A percentile compares a stretch with the other conserved stretches of the same genome.
Evolutionary conservation across 2,113 vertebrate genomes (phyloP).

Genomic region (Anoura caudifer): DNA sequence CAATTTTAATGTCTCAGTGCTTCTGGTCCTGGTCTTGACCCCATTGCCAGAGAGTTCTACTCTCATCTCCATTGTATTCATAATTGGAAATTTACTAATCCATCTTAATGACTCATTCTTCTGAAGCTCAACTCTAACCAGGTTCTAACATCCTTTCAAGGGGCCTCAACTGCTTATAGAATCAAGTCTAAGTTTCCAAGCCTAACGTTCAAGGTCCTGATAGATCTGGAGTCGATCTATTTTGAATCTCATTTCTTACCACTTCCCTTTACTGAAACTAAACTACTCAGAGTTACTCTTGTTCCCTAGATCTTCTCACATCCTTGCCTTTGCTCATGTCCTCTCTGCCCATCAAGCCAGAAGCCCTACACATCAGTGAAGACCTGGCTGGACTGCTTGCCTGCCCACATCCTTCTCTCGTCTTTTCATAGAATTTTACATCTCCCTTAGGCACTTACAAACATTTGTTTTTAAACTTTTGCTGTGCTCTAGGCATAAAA

Average conservation of each 20-base stretch:
- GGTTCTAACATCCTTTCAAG: background rate
- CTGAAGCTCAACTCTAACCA: background rate
- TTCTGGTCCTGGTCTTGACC: background rate
- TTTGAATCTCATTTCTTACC: background rate
- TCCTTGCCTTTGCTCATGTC: background rate
- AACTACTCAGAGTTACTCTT: too few species aligned
- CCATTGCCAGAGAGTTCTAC: background rate
- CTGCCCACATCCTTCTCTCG: background rate
- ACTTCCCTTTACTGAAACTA: background rate
- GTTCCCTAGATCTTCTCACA: background rate
- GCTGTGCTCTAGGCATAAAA: background rate
- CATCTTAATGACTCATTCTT: background rate
- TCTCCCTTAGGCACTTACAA: background rate
- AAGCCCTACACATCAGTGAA: background rate
- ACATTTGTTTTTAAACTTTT: background rate
- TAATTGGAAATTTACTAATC: background rate
- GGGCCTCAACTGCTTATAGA: background rate
- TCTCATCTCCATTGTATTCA: background rate
- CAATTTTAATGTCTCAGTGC: background rate
- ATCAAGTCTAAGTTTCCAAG: background rate
- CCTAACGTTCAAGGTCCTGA: background rate
- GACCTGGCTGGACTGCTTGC: background rate
- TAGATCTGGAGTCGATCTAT: background rate
- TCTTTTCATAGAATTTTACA: background rate
- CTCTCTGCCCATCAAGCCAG: background rate